A percentile compares a stretch with the other conserved stretches of the same genome.
phyloP scores from a whole-genome alignment of 2,888 invertebrate genomes.

The Andrena fulva region DNA sequence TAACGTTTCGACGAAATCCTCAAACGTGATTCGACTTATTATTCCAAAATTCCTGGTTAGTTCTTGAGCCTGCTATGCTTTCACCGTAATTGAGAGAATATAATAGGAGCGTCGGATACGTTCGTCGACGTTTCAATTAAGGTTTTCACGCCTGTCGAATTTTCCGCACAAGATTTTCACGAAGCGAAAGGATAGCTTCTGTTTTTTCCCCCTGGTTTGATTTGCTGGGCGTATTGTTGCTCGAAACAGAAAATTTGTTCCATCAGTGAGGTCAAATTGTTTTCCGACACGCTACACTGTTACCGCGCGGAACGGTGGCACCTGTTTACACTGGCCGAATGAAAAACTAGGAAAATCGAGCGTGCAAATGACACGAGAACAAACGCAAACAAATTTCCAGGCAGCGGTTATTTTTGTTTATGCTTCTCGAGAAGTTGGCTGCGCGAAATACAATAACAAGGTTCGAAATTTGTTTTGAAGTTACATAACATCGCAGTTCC shows the following conservation, averaged over 20 bases:
- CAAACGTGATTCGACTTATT: background rate
- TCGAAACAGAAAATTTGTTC: background rate
- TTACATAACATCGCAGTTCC: background rate
- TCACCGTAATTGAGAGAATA: no score
- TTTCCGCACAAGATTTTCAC: background rate
- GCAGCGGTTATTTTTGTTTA: background rate
- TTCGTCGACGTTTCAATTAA: no score
- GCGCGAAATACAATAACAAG: background rate
- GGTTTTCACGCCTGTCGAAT: background rate
- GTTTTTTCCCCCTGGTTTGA: background rate
- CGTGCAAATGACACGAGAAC: background rate
- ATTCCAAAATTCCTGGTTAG: constrained; percentile 3
- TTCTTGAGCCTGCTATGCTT: no score
- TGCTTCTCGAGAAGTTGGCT: constrained; percentile 7
- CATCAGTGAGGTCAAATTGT: background rate
- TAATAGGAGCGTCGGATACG: no score
- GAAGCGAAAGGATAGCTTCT: background rate
- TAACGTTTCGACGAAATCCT: constrained; percentile 11
- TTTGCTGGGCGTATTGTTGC: background rate
- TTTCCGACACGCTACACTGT: background rate
- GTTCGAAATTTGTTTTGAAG: background rate
- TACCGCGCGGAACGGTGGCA: background rate
- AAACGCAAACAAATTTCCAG: constrained; percentile 30
- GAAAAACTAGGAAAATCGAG: constrained; percentile 7
- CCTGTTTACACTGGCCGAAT: background rate